phyloP scores from a whole-genome alignment of 2,888 invertebrate genomes.

The Drosophila kokeensis region DNA sequence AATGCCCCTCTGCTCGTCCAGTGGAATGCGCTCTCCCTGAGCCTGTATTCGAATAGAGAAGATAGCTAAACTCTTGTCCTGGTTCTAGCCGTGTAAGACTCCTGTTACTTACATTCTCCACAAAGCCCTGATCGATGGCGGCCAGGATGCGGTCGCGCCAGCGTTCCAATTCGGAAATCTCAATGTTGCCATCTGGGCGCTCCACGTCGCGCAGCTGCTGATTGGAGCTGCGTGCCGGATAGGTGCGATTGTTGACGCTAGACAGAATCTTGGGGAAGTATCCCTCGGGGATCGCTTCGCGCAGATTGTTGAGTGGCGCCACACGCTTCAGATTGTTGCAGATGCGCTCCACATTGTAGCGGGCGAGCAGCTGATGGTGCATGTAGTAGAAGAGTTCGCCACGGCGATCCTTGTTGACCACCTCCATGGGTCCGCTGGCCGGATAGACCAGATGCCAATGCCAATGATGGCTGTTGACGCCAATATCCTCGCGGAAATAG shows the following conservation, averaged over 20 bases:
- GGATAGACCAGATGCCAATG: slow-evolving; percentile 96
- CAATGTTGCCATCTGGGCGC: slow-evolving; percentile 87
- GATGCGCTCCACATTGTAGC: slow-evolving; percentile 92
- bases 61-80: not conserved
- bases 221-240: slow-evolving; percentile 89
- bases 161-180: slow-evolving; percentile 88
- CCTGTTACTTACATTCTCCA: slow-evolving; percentile 86
- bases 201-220: slow-evolving; percentile 88
- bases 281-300: slow-evolving; percentile 90
- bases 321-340: slow-evolving; percentile 89
- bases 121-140: slow-evolving; percentile 90
- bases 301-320: slow-evolving; percentile 88
- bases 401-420: slow-evolving; percentile 90
- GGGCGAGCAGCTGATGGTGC: slow-evolving; percentile 88
- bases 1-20: slow-evolving; percentile 88
- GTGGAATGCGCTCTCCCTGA: slow-evolving; percentile 67
- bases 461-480: slow-evolving; percentile 95
- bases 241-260: slow-evolving; percentile 88
- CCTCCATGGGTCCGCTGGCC: slow-evolving; percentile 87
- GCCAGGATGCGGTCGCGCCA: slow-evolving; percentile 91
- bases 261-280: slow-evolving; percentile 94
- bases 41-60: slow-evolving; percentile 43
- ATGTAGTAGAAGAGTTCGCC: slow-evolving; percentile 91
- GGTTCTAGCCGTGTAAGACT: not conserved
- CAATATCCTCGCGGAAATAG: slow-evolving; percentile 94